Evolutionary conservation across 2,888 invertebrate genomes (phyloP).

Genomic region (Pachycephus smyrnensis): DNA sequence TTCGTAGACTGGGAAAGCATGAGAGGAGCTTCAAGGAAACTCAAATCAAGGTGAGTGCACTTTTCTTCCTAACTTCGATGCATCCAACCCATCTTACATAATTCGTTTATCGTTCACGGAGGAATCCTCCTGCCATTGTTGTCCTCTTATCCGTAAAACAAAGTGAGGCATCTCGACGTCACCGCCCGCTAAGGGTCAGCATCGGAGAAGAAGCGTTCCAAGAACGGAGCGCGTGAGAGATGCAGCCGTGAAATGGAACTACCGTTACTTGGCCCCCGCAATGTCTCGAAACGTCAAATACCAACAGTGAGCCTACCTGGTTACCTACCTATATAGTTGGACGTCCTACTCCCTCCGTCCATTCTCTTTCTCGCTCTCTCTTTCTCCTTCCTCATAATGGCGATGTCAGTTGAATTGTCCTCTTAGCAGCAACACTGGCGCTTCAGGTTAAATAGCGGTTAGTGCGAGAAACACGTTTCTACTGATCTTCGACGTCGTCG

Average conservation of each 20-base stretch:
- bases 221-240: constrained; percentile 5
- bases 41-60: constrained; percentile 51
- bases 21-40: constrained; percentile 45
- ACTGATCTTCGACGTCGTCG: too few species aligned
- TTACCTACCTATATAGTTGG: too few species aligned
- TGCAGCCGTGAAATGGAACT: constrained; percentile 25
- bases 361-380: background rate
- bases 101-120: too few species aligned
- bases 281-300: background rate
- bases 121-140: constrained; percentile 15
- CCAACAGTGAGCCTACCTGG: too few species aligned
- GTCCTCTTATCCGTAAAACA: constrained; percentile 17
- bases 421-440: too few species aligned
- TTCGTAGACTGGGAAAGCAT: constrained; percentile 41
- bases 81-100: too few species aligned
- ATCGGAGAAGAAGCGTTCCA: too few species aligned
- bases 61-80: background rate
- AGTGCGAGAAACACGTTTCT: too few species aligned
- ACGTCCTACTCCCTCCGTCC: too few species aligned
- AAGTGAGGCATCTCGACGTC: constrained; percentile 12
- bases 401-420: too few species aligned
- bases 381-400: background rate
- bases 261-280: constrained; percentile 59
- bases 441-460: too few species aligned
- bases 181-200: too few species aligned